Percentiles rank a stretch among this genome's conserved stretches.
Conservation (phyloP, 2,888 invertebrate genomes). For the Cheilosia impressa region DNA sequence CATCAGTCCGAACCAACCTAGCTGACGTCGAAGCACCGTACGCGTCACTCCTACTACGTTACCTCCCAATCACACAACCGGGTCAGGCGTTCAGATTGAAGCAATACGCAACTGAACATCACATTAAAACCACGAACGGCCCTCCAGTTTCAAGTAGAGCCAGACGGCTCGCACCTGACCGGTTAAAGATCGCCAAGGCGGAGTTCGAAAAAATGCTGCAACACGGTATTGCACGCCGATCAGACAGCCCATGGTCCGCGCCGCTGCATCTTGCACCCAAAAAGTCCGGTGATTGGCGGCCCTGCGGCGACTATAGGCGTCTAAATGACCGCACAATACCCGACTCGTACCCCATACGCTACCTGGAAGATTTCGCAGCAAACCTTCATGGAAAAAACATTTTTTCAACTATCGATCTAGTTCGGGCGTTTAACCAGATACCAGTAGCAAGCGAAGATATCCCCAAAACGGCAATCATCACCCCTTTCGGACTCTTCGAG, state of each 20-base stretch:
- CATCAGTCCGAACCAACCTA: conserved; percentile 21
- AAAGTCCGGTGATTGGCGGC: not conserved
- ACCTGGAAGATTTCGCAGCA: too few relatives aligned
- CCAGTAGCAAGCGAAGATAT: too few relatives aligned
- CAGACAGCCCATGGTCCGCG: conserved; percentile 5
- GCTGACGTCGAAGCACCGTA: not conserved
- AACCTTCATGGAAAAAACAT: not conserved
- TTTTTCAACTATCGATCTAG: conserved; percentile 23
- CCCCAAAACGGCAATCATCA: not conserved
- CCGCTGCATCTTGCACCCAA: conserved; percentile 10
- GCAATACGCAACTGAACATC: conserved; percentile 25
- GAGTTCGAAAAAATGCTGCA: not conserved
- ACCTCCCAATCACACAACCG: conserved; percentile 14
- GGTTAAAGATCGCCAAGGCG: not conserved
- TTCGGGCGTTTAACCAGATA: not conserved
- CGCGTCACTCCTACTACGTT: conserved; percentile 1
- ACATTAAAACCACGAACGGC: conserved; percentile 25
- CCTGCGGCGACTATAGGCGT: conserved; percentile 9
- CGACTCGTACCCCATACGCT: not conserved
- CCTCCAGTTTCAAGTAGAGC: conserved; percentile 15
- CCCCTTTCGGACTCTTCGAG: too few relatives aligned
- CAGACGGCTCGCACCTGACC: not conserved
- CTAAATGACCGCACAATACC: conserved; percentile 12
- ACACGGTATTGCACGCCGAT: not conserved
- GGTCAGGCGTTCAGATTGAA: too few relatives aligned